Base-by-base conservation (phyloP, 2,797 vertebrate genomes). In the Notolabrus celidotus region DNA sequence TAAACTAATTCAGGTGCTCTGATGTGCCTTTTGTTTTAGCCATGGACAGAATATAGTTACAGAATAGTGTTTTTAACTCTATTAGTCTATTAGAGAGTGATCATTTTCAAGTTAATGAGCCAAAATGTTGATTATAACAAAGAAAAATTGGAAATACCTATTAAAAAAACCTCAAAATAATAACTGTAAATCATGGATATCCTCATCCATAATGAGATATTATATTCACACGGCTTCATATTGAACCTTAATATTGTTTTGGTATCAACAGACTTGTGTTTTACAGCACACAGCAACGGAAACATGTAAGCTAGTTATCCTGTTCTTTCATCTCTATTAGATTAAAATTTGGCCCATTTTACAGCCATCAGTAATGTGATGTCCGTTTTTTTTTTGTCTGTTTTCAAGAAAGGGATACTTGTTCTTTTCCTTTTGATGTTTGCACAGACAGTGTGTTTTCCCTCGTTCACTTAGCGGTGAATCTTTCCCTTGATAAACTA, bases 11-110 rank as follows among this genome's bases (percentile, higher is more conserved):
- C 3, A 22, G 3, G 33, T 27, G 14, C 7, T 20, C 11, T 55
- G 29, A n/a, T n/a, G 29, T 46, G 41, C 31, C 15, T 29, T 61
- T 58, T 41, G 49, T 63, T 63, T 43, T 8, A 19, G 54, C 10
- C 25, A 20, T 7, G 3, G 39, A n/a, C n/a, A n/a, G n/a, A n/a
- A n/a, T n/a, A n/a, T n/a, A n/a, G n/a, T n/a, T n/a, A n/a, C n/a
- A n/a, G n/a, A n/a, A n/a, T 12, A 16, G 38, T 41, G 41, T n/a
- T 14, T 5, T 20, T 1, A 22, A 49, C 14, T 19, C 17, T 38
- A n/a, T 49, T 25, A 2, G 45, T 2, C 9, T 39, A 17, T 15
- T 19, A 2, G 29, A 20, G 16, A 20, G 38, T 7, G 38, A n/a
- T 10, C 42, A 1, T 33, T 36, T 36, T 46, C 0, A 60, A 36